Evolutionary conservation across 2,888 invertebrate genomes (phyloP).

Genomic region (Eubasilissa splendida): DNA sequence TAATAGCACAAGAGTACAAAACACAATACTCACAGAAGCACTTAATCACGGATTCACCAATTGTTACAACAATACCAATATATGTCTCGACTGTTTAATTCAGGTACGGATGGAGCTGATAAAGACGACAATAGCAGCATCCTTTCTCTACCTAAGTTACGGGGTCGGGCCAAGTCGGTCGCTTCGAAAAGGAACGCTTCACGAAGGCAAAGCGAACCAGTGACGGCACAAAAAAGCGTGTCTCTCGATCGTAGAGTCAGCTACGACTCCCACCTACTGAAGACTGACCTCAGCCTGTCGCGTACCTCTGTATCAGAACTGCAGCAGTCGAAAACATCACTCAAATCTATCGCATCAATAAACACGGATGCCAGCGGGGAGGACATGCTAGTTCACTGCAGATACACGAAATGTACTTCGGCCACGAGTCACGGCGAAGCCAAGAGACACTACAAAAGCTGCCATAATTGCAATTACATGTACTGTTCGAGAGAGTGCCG

Average conservation of each 20-base stretch:
- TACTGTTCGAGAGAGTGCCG: conserved; percentile 95
- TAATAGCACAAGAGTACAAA: conserved; percentile 14
- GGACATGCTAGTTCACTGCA: conserved; percentile 79
- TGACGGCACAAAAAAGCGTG: conserved; percentile 63
- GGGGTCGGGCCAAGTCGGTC: conserved; percentile 66
- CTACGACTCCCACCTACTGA: conserved; percentile 72
- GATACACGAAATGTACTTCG: conserved; percentile 86
- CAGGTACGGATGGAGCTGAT: conserved; percentile 75
- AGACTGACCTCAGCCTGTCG: conserved; percentile 59
- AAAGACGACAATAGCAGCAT: conserved; percentile 64
- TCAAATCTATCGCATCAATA: conserved; percentile 65
- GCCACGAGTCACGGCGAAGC: conserved; percentile 83
- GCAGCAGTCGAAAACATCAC: conserved; percentile 69
- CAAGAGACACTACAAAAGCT: conserved; percentile 88
- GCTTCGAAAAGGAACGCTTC: conserved; percentile 64
- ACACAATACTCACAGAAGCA: background rate
- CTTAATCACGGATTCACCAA: conserved; percentile 11
- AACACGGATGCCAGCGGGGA: conserved; percentile 70
- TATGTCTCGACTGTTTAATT: conserved; percentile 59
- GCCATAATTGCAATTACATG: conserved; percentile 95
- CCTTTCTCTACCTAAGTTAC: conserved; percentile 49
- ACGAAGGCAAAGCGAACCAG: conserved; percentile 68
- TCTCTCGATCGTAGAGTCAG: conserved; percentile 75
- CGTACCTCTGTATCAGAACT: conserved; percentile 62
- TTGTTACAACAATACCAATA: background rate